Conservation (phyloP, 2,113 vertebrate species). For the Pseudorhombus dupliciocellatus region DNA sequence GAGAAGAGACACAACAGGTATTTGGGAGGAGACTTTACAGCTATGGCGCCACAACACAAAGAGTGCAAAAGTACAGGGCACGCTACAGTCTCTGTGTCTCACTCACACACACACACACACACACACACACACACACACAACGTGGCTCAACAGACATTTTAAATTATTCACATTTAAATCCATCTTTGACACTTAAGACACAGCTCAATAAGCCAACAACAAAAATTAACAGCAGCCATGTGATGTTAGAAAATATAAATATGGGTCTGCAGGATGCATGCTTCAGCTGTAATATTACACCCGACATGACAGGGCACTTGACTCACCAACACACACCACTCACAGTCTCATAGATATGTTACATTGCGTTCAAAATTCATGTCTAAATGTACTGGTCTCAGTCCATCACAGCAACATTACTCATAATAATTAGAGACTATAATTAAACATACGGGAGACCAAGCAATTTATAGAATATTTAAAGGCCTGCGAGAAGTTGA, state of each 20-base stretch:
- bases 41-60: conserved; percentile 26
- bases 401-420: background rate
- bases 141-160: background rate
- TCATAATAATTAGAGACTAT: background rate
- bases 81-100: conserved; percentile 9
- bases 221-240: background rate
- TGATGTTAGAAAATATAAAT: background rate
- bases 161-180: background rate
- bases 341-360: background rate
- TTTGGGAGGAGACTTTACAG: conserved; percentile 14
- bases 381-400: too few species aligned
- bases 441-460: background rate
- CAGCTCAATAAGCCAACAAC: background rate
- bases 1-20: conserved; percentile 34
- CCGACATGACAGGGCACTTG: background rate
- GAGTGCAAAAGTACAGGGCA: background rate
- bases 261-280: too few species aligned
- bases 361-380: too few species aligned
- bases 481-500: background rate
- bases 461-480: background rate
- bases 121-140: background rate
- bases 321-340: background rate
- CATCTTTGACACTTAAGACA: background rate
- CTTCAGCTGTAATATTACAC: background rate
- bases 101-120: background rate